Evolutionary conservation across 1,140 invertebrate species (phyloP).

Genomic region (Leptinotarsa texana): DNA sequence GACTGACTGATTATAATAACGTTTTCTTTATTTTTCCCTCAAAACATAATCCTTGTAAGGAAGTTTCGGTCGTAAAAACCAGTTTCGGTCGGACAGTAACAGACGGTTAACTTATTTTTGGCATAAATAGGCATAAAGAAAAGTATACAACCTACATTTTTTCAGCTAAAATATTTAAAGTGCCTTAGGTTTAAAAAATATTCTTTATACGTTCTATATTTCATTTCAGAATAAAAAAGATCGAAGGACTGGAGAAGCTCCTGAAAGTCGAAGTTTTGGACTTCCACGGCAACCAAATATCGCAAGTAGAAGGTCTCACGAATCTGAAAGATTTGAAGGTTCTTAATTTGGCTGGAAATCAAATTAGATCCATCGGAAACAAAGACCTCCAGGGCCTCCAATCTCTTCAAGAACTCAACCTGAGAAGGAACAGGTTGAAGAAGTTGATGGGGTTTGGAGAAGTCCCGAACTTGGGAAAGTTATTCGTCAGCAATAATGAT

Average conservation of each 20-base stretch:
- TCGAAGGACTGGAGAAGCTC: conserved; percentile 74
- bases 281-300: conserved; percentile 87
- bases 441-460: conserved; percentile 80
- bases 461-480: conserved; percentile 77
- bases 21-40: no score
- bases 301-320: conserved; percentile 65
- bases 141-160: no score
- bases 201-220: no score
- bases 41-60: no score
- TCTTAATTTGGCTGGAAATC: conserved; percentile 88
- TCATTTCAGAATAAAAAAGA: conserved; percentile 67
- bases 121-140: no score
- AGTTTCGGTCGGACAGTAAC: no score
- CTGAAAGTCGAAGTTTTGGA: conserved; percentile 85
- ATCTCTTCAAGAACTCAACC: conserved; percentile 82
- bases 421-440: conserved; percentile 81
- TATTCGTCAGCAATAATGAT: conserved; percentile 87
- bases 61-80: no score
- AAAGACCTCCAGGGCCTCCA: conserved; percentile 76
- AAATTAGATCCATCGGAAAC: conserved; percentile 72
- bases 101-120: no score
- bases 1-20: no score
- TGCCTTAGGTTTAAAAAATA: no score
- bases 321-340: conserved; percentile 76
- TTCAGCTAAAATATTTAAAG: no score